phyloP scores from a whole-genome alignment of 2,888 invertebrate genomes.

The Linnaemya tessellans region DNA sequence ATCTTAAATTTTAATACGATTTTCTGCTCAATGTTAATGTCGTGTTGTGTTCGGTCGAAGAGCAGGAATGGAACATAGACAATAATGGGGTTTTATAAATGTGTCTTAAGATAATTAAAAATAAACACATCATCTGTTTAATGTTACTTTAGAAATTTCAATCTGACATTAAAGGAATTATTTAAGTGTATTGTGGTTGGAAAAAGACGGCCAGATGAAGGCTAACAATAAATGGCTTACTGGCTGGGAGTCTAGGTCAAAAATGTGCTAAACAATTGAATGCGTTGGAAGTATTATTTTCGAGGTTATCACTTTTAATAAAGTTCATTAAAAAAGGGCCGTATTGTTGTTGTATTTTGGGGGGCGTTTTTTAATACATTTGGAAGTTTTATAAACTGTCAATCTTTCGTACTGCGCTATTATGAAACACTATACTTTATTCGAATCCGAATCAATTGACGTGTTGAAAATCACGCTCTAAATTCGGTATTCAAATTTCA shows the following conservation, averaged over 20 bases:
- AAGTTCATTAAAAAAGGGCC: not conserved
- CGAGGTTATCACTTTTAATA: not conserved
- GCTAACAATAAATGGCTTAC: not conserved
- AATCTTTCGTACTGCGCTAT: no score
- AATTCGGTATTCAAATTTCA: no score
- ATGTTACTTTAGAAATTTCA: slow-evolving; percentile 15
- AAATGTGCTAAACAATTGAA: not conserved
- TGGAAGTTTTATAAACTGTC: no score
- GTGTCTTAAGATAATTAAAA: slow-evolving; percentile 38
- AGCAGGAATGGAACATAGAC: not conserved
- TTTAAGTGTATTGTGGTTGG: not conserved
- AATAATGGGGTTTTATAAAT: slow-evolving; percentile 23
- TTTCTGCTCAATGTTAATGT: slow-evolving; percentile 42
- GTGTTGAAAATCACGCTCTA: no score
- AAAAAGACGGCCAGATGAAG: not conserved
- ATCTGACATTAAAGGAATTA: slow-evolving; percentile 20
- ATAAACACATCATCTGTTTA: slow-evolving; percentile 40
- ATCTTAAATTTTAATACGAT: slow-evolving; percentile 46
- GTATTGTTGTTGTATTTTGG: no score
- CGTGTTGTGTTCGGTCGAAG: not conserved
- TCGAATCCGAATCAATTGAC: no score
- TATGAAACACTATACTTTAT: no score
- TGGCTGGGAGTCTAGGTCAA: not conserved
- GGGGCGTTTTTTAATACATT: no score
- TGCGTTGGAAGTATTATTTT: not conserved